Evolutionary conservation across 2,797 vertebrate genomes (phyloP).

Genomic region (Masticophis lateralis): DNA sequence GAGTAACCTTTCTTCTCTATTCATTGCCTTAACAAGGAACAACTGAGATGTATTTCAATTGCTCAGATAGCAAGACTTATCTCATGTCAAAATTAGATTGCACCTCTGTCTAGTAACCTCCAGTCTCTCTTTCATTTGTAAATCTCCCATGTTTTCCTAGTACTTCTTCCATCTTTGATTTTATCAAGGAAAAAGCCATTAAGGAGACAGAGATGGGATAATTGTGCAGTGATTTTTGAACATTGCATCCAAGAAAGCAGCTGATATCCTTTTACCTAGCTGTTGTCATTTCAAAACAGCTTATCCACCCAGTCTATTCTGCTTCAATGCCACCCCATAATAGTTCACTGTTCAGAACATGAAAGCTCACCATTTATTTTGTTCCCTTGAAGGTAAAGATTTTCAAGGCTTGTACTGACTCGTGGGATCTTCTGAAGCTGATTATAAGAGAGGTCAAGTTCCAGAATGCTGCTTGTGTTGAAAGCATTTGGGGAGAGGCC

Average conservation of each 20-base stretch:
- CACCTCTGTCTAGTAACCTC: neutral
- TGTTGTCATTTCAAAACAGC: neutral
- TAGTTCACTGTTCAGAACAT: rapidly evolving
- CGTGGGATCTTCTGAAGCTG: conserved; percentile 90
- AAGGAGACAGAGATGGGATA: neutral
- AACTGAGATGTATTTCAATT: neutral
- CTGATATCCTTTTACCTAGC: neutral
- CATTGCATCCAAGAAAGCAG: neutral
- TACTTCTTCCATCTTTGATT: neutral
- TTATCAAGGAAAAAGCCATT: neutral
- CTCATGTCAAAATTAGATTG: neutral
- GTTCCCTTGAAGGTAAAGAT: conserved; percentile 96
- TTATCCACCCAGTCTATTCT: neutral
- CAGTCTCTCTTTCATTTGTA: neutral
- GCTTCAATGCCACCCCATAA: rapidly evolving
- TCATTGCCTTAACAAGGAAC: neutral
- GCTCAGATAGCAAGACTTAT: neutral
- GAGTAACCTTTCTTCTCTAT: neutral
- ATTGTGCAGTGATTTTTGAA: neutral
- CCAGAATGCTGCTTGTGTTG: conserved; percentile 89
- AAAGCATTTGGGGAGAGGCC: conserved; percentile 88
- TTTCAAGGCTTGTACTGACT: conserved; percentile 86
- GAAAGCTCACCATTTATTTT: conserved; percentile 86
- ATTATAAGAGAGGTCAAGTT: conserved; percentile 95
- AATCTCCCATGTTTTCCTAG: neutral